These are phyloP conservation scores for Athene cunicularia DNA, from an alignment of 2,113 vertebrate genomes.

Conservation along the genomic window DNA sequence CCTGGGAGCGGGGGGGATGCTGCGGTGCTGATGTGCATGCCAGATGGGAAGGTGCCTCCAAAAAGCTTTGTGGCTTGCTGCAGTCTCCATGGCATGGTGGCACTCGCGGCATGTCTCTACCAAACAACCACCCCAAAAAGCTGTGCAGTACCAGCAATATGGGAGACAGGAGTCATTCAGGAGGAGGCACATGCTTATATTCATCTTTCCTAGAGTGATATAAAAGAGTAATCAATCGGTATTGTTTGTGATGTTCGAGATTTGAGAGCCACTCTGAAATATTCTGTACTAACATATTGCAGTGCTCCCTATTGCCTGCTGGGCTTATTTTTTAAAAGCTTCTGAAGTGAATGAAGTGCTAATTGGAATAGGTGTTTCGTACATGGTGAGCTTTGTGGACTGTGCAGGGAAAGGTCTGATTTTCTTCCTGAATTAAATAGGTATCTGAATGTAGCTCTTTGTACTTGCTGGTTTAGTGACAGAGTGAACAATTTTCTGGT, in stretches of 20 bases:
- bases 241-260: not conserved
- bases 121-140: not conserved
- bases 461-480: not conserved
- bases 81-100: rapidly evolving
- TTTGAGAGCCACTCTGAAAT: not conserved
- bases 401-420: not conserved
- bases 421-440: not conserved
- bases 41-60: not conserved
- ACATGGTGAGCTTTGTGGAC: not conserved
- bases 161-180: not conserved
- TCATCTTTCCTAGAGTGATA: not conserved
- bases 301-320: not conserved
- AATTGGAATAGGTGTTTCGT: not conserved
- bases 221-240: not conserved
- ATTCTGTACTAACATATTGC: not conserved
- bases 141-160: not conserved
- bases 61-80: not conserved
- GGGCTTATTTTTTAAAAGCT: not conserved
- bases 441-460: not conserved
- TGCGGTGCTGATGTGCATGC: not conserved
- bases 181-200: not conserved
- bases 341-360: slow-evolving; percentile 1
- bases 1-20: not conserved
- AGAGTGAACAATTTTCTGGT: slow-evolving; percentile 6
- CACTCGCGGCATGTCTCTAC: rapidly evolving